phyloP scores from a whole-genome alignment of 2,113 vertebrate genomes.

The Ceyx margarethae region DNA sequence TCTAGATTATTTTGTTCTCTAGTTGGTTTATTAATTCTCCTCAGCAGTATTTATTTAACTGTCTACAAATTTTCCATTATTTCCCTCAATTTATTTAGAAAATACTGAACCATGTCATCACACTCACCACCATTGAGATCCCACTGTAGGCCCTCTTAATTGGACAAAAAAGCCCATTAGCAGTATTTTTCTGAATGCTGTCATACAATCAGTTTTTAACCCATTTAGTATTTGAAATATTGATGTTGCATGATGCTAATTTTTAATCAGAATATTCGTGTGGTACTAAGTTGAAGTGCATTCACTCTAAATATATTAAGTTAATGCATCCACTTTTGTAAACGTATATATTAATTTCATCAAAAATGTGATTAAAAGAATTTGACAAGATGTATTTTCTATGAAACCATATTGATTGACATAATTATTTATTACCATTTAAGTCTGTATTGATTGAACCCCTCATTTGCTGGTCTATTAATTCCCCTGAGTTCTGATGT shows the following conservation, averaged over 20 bases:
- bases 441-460: slow-evolving; percentile 35
- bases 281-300: slow-evolving; percentile 10
- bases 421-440: slow-evolving; percentile 45
- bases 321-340: slow-evolving; percentile 6
- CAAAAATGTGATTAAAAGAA: slow-evolving; percentile 35
- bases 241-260: slow-evolving; percentile 1
- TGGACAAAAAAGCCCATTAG: neutral
- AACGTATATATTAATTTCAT: neutral
- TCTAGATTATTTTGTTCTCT: neutral
- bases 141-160: neutral
- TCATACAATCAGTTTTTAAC: neutral
- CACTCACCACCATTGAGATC: neutral
- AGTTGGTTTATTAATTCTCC: neutral
- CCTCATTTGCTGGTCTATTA: slow-evolving; percentile 5
- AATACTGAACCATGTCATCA: neutral
- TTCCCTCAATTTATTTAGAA: neutral
- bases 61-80: neutral
- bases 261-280: slow-evolving; percentile 37
- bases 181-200: neutral
- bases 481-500: slow-evolving; percentile 9
- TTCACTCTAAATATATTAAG: slow-evolving; percentile 36
- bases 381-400: slow-evolving; percentile 35
- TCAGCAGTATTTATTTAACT: neutral
- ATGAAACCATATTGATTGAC: slow-evolving; percentile 50
- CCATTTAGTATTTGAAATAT: slow-evolving; percentile 2